Base-by-base conservation (phyloP, 2,888 invertebrate genomes). In the Metalampra italica region DNA sequence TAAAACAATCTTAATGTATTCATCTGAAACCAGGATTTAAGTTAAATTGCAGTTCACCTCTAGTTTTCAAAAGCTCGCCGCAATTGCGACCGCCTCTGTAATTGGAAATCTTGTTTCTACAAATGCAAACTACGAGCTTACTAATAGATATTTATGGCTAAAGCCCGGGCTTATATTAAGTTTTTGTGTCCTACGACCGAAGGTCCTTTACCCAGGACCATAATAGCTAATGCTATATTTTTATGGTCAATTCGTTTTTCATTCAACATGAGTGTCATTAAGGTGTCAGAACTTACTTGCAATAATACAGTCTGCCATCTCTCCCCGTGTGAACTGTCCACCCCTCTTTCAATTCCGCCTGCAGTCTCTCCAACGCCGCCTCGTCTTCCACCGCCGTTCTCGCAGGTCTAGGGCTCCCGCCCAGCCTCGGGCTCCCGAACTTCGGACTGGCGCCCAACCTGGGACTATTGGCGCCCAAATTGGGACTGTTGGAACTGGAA, bases 231-330 rank as follows among this genome's bases (percentile, higher is more conserved):
- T n/a, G n/a, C n/a, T n/a, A n/a, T n/a, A n/a, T n/a, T n/a, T n/a
- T n/a, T n/a, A n/a, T n/a, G n/a, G n/a, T n/a, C n/a, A n/a, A n/a
- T n/a, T n/a, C n/a, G n/a, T n/a, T n/a, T n/a, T n/a, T n/a, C n/a
- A n/a, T n/a, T n/a, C n/a, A n/a, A n/a, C n/a, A n/a, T n/a, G n/a
- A n/a, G n/a, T n/a, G n/a, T 22, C 22, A 22, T 5, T 22, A 3
- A 22, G 22, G 22, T n/a, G 22, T 29, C 7, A 29, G n/a, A 11
- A 91, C 96, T 93, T 86, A 97, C 97, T 97, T 96, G 94, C 96
- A 96, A 90, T 95, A 97, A 84, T 96, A 97, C 53, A 95, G 92
- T 64, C 96, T 91, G 55, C 96, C 95, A 73, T 95, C 95, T 65
- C 93, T 92, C 71, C 93, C 93, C 53, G 92, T 91, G 77, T 95